Base-by-base conservation (phyloP, 2,797 vertebrate genomes). In the Hippopotamyrus pictus region DNA sequence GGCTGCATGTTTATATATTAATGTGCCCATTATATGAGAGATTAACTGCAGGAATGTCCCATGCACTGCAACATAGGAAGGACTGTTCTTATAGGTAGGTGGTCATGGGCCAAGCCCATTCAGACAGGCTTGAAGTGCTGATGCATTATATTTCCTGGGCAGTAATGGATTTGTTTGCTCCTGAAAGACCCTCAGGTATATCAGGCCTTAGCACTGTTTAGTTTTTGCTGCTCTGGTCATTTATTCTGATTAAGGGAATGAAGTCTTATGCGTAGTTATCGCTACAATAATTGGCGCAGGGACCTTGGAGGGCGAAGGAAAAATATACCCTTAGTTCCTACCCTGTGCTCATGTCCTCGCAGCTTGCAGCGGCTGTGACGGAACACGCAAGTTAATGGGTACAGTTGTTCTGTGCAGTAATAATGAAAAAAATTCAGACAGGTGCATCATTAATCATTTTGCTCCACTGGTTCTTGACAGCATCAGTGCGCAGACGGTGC, bases 221-320 rank as follows among this genome's bases (percentile, higher is more conserved):
- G 93, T 95, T 96, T 96, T 92, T 96, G 96, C 95, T 96, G 94
- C 92, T 91, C 94, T 94, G 93, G 95, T 93, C 94, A 95, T 96
- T 96, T 96, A 95, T 95, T 97, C 96, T 96, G 95, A 96, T 96
- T 96, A 95, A 93, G 92, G 89, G 93, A 95, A 96, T 95, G 94
- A 96, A 96, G 95, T 95, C 94, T 91, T 95, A 93, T 90, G 93
- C 90, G 92, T 89, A 92, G 93, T 92, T 91, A 88, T 92, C 93
- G 90, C 90, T 82, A 89, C 91, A 95, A 95, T 96, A 96, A 96
- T 95, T 95, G 96, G 95, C 94, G 95, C 90, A 14, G 91, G 93
- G 94, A 95, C 95, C 94, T 93, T 88, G 84, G 94, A 95, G 95
- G 94, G 95, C 94, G 93, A 92, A 59, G 62, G 48, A 89, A 91